phyloP scores from a whole-genome alignment of 1,140 invertebrate genomes.

The Dufourea novaeangliae region DNA sequence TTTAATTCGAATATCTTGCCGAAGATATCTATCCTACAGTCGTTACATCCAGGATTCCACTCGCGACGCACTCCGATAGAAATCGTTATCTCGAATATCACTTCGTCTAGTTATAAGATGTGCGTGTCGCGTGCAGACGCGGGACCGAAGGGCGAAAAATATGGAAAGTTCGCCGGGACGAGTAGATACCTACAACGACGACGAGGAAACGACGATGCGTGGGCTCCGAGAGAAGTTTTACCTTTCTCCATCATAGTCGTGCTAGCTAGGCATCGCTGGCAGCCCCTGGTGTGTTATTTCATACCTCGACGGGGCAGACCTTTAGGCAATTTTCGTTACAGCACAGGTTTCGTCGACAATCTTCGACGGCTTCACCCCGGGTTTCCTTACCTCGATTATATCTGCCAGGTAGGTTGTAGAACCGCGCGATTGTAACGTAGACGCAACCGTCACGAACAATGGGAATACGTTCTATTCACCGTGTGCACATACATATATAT shows the following conservation, averaged over 20 bases:
- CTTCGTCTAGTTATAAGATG: conserved; percentile 14
- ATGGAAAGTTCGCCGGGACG: neutral
- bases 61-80: conserved; percentile 18
- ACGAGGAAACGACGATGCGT: conserved; percentile 9
- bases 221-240: neutral
- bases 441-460: conserved; percentile 1
- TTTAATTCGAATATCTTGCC: conserved; percentile 52
- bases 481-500: no score
- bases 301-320: conserved; percentile 45
- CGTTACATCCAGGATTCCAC: neutral
- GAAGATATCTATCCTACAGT: neutral
- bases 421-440: conserved; percentile 9
- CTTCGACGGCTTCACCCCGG: conserved; percentile 52
- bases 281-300: conserved; percentile 62
- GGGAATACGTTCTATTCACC: neutral
- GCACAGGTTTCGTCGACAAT: conserved; percentile 50
- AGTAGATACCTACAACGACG: no score
- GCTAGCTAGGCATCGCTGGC: conserved; percentile 15
- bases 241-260: conserved; percentile 2
- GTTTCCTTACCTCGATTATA: conserved; percentile 48
- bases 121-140: neutral
- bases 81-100: conserved; percentile 39
- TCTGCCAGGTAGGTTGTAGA: conserved; percentile 26
- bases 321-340: conserved; percentile 56
- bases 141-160: neutral